Evolutionary conservation across 2,888 invertebrate genomes (phyloP).

Genomic region (Erebia epiphron): DNA sequence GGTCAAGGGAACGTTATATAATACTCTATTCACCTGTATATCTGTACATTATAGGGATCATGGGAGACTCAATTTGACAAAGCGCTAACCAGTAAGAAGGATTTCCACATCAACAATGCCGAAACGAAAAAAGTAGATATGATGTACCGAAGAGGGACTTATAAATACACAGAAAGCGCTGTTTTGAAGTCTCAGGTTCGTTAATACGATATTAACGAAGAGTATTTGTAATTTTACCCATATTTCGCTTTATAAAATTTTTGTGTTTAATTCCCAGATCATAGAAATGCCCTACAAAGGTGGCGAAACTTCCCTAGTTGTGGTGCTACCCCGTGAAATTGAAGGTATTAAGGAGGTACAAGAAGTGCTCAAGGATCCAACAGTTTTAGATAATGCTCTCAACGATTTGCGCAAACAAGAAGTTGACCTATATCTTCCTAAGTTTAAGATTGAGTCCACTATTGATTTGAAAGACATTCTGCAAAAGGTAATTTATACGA

Average conservation of each 20-base stretch:
- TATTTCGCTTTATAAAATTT: neutral
- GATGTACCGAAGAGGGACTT: conserved; percentile 84
- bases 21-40: no score
- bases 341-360: conserved; percentile 85
- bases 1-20: no score
- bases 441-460: conserved; percentile 90
- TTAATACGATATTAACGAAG: neutral
- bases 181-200: conserved; percentile 66
- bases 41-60: conserved; percentile 67
- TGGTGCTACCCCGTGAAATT: conserved; percentile 87
- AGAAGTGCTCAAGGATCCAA: conserved; percentile 77
- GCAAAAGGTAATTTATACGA: conserved; percentile 74
- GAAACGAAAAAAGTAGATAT: conserved; percentile 84
- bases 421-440: conserved; percentile 87
- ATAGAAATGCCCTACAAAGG: conserved; percentile 89
- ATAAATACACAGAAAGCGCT: conserved; percentile 58
- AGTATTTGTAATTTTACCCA: neutral
- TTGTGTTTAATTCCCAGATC: conserved; percentile 65
- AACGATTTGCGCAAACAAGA: conserved; percentile 66
- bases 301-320: conserved; percentile 85
- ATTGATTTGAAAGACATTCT: conserved; percentile 84
- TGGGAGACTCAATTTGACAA: conserved; percentile 87
- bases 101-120: conserved; percentile 84
- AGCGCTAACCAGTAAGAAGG: conserved; percentile 75
- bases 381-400: conserved; percentile 67